These are phyloP conservation scores for Aythya baeri DNA, from an alignment of 2,113 vertebrate species.

Conservation along the genomic window DNA sequence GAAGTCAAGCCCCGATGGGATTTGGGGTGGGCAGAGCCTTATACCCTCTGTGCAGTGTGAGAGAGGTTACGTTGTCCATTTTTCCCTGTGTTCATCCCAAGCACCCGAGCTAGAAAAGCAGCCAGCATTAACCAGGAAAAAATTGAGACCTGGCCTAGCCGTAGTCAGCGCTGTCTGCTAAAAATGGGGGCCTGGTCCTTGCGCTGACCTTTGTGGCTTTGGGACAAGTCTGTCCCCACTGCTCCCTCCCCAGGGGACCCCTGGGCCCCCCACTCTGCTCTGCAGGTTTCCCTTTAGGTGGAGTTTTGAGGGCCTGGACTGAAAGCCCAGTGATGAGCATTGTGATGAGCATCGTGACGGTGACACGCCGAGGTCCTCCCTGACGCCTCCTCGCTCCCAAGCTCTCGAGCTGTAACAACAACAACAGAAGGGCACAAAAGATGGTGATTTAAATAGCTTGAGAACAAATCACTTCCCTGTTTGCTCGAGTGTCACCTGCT, in stretches of 20 bases:
- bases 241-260: background rate
- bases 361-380: background rate
- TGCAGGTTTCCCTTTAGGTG: background rate
- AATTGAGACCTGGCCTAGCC: background rate
- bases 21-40: background rate
- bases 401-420: slow-evolving; percentile 9
- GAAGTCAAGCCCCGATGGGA: background rate
- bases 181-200: background rate
- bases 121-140: background rate
- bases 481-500: slow-evolving; percentile 41
- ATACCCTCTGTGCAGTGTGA: background rate
- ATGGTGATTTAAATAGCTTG: slow-evolving; percentile 27
- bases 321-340: background rate
- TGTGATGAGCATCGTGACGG: background rate
- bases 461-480: slow-evolving; percentile 60
- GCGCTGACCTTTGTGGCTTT: background rate
- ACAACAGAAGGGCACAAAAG: slow-evolving; percentile 34
- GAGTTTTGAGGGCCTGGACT: fast-evolving
- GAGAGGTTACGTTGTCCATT: background rate
- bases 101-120: background rate
- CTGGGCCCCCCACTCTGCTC: fast-evolving
- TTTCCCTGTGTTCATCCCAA: background rate
- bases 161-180: background rate
- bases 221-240: background rate
- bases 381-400: background rate